Percentiles rank a stretch among this genome's conserved stretches.
phyloP scores from a whole-genome alignment of 2,797 vertebrate species.

The Coregonus sp. region DNA sequence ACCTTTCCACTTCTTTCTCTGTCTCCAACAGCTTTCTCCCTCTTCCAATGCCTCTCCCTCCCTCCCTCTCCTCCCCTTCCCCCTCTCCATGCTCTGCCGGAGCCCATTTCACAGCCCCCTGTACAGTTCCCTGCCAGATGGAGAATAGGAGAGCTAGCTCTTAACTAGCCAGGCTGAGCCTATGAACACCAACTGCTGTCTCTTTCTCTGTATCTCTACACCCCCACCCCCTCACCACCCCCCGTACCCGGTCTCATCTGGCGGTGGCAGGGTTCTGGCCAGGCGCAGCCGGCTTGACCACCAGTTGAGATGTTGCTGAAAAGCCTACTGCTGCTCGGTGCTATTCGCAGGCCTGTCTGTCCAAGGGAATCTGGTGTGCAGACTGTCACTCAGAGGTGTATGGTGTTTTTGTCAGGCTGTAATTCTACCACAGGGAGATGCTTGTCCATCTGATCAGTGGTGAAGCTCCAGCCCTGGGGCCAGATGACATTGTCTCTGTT shows the following conservation, averaged over 20 bases:
- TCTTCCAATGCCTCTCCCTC: slow-evolving; percentile 9
- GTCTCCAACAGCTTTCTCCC: slow-evolving; percentile 10
- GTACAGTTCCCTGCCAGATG: slow-evolving; percentile 74
- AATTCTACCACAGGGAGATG: slow-evolving; percentile 77
- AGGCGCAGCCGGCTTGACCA: slow-evolving; percentile 70
- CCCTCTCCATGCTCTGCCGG: slow-evolving; percentile 80
- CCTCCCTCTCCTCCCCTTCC: slow-evolving; percentile 53
- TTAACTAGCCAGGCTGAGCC: slow-evolving; percentile 76
- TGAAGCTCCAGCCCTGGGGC: slow-evolving; percentile 76
- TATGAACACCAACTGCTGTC: slow-evolving; percentile 80
- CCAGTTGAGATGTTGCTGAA: slow-evolving; percentile 72
- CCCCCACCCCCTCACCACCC: slow-evolving; percentile 54
- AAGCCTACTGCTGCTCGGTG: slow-evolving; percentile 65
- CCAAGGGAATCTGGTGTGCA: slow-evolving; percentile 77
- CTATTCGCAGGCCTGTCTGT: slow-evolving; percentile 79
- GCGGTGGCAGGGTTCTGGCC: slow-evolving; percentile 48
- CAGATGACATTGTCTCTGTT: slow-evolving; percentile 78
- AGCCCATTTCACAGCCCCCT: slow-evolving; percentile 77
- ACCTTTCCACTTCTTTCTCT: slow-evolving; percentile 5
- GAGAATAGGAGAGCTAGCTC: slow-evolving; percentile 78
- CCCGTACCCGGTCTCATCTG: slow-evolving; percentile 72
- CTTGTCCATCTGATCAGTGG: slow-evolving; percentile 82
- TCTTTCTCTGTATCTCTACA: slow-evolving; percentile 13
- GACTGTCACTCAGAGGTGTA: slow-evolving; percentile 75
- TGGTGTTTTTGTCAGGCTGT: slow-evolving; percentile 60